Base-by-base conservation (phyloP, 2,113 vertebrate genomes). In the Aptenodytes patagonicus region DNA sequence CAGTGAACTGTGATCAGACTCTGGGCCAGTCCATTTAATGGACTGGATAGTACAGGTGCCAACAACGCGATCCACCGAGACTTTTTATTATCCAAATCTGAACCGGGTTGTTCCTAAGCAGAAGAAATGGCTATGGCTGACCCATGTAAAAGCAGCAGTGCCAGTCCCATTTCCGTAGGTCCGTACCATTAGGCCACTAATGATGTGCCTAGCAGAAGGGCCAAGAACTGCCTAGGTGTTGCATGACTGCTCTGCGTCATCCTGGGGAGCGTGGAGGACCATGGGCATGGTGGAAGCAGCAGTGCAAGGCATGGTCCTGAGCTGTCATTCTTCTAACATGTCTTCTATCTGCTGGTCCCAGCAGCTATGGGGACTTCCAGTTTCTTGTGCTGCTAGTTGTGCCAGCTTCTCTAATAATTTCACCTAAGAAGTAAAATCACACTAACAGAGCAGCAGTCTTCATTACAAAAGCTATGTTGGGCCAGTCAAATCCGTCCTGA, bases 231-330 rank as follows among this genome's bases (percentile, higher is more conserved):
- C 24, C 19, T 4, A 10, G 25, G 7, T 68, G 28, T 54, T 72
- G 29, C 6, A 1, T 2, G 6, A 57, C 36, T 52, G n/a, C 54
- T 82, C 40, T 55, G n/a, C 5, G 1, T 32, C 16, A 34, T 52
- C 28, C 40, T 76, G 28, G 52, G 25, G 44, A 52, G 2, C 6
- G 6, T n/a, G 32, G 40, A 83, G 34, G 44, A 19, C 36, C 25
- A 8, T 1, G 2, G 26, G 22, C 24, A 28, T 2, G 0, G n/a
- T 16, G 28, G 29, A 89, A 55, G 16, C 6, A 2, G 16, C 34
- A 46, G 10, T 21, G 10, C 1, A 4, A 66, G 28, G 44, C 38
- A 32, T 6, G 6, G 7, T 32, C 46, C 18, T 18, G 34, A n/a
- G 38, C 52, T 83, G 42, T 26, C 22, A 5, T 73, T 83, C 28